Percentiles rank a stretch among this genome's conserved stretches.
Evolutionary conservation across 2,888 invertebrate species (phyloP).

Genomic region (Agrotis segetum): DNA sequence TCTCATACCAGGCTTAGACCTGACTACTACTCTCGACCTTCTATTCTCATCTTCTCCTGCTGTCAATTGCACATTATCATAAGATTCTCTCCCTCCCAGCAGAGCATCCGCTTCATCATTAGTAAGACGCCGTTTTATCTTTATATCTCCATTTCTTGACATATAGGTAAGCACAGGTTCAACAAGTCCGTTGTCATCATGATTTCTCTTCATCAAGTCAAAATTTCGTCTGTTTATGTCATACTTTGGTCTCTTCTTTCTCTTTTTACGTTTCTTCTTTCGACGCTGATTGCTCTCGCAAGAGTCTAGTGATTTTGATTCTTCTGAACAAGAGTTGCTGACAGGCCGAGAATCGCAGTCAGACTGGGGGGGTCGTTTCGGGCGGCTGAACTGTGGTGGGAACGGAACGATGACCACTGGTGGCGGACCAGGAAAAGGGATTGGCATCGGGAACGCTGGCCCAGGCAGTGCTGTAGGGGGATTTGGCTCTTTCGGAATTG

Average conservation of each 20-base stretch:
- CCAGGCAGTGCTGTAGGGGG: slow-evolving; percentile 63
- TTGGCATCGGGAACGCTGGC: slow-evolving; percentile 62
- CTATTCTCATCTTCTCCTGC: slow-evolving; percentile 60
- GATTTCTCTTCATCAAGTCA: slow-evolving; percentile 33
- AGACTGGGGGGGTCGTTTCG: not conserved
- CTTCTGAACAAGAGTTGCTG: slow-evolving; percentile 27
- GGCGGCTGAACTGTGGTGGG: slow-evolving; percentile 26
- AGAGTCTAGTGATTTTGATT: slow-evolving; percentile 16
- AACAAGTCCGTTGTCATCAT: slow-evolving; percentile 49
- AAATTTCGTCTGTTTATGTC: slow-evolving; percentile 51
- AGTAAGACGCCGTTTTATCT: slow-evolving; percentile 74
- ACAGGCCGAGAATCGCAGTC: slow-evolving; percentile 16
- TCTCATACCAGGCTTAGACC: slow-evolving; percentile 49
- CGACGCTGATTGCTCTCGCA: slow-evolving; percentile 8
- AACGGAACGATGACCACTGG: slow-evolving; percentile 62
- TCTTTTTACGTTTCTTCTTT: slow-evolving; percentile 34
- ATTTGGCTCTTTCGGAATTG: slow-evolving; percentile 61
- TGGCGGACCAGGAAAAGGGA: slow-evolving; percentile 54
- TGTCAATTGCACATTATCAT: slow-evolving; percentile 60
- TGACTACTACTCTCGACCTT: slow-evolving; percentile 59
- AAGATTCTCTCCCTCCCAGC: slow-evolving; percentile 53
- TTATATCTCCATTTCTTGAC: slow-evolving; percentile 71
- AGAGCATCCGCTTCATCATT: slow-evolving; percentile 72
- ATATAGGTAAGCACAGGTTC: slow-evolving; percentile 69
- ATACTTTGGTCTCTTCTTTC: slow-evolving; percentile 23